These are phyloP conservation scores for Psittacus erithacus DNA, from an alignment of 2,113 vertebrate species.

Conservation along the genomic window DNA sequence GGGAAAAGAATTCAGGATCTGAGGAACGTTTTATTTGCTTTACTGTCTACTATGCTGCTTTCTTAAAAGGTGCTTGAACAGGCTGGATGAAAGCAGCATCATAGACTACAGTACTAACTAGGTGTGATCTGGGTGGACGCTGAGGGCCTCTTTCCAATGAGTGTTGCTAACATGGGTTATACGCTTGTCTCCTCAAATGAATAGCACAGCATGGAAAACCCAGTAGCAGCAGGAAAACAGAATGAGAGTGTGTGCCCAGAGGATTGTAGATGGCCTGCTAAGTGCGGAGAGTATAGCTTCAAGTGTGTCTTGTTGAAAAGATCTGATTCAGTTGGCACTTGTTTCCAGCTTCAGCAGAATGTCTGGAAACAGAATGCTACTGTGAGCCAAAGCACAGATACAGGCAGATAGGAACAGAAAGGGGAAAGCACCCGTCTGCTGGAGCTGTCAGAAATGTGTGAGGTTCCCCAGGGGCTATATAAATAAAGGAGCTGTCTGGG, in stretches of 20 bases:
- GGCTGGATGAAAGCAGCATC: neutral
- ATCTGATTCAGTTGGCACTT: constrained; percentile 2
- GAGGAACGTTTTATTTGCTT: neutral
- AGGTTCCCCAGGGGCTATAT: constrained; percentile 5
- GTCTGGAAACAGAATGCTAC: constrained; percentile 44
- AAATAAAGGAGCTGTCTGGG: neutral
- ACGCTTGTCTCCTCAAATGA: neutral
- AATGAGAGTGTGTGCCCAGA: neutral
- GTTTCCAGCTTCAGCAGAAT: constrained; percentile 2
- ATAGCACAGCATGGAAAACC: neutral
- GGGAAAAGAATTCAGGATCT: neutral
- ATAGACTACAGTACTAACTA: neutral
- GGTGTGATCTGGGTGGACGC: neutral
- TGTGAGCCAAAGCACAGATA: constrained; percentile 36
- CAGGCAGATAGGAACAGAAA: neutral
- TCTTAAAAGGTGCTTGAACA: neutral
- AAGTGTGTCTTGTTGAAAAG: neutral
- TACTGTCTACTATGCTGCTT: neutral
- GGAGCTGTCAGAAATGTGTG: neutral
- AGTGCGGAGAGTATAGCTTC: neutral
- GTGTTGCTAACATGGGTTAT: neutral
- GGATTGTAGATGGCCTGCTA: constrained; percentile 15
- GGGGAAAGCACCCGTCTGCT: neutral
- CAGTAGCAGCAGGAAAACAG: neutral
- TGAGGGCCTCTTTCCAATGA: neutral